Percentiles rank a stretch among this genome's conserved stretches.
Evolutionary conservation across 2,797 vertebrate genomes (phyloP).

Genomic region (Sphaeramia orbicularis): DNA sequence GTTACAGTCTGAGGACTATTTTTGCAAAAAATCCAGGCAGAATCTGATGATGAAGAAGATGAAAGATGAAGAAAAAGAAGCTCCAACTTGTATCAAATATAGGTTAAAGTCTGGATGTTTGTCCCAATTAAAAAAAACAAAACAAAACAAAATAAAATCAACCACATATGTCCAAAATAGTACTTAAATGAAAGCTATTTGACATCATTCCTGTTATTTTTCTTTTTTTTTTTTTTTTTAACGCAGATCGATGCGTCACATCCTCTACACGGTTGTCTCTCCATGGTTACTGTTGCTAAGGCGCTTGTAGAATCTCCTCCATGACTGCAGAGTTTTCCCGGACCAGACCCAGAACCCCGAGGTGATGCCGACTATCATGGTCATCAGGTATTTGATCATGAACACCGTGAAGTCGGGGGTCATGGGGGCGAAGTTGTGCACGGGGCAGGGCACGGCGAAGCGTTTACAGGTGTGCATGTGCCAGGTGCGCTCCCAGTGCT

Average conservation of each 20-base stretch:
- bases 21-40: background rate
- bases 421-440: conserved; percentile 92
- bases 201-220: conserved; percentile 68
- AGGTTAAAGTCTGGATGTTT: conserved; percentile 39
- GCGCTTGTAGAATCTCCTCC: conserved; percentile 96
- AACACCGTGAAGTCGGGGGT: conserved; percentile 98
- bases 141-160: conserved; percentile 10
- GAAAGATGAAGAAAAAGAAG: background rate
- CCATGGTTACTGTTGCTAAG: conserved; percentile 95
- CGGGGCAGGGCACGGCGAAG: conserved; percentile 93
- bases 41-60: conserved; percentile 14
- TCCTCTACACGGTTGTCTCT: conserved; percentile 98
- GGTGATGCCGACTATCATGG: conserved; percentile 99
- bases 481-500: conserved; percentile 97
- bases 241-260: too few species aligned
- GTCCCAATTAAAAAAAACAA: conserved; percentile 33
- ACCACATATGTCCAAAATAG: conserved; percentile 45
- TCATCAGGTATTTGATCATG: conserved; percentile 99
- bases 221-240: too few species aligned
- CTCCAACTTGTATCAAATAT: conserved; percentile 48
- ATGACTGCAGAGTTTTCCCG: conserved; percentile 98
- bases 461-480: conserved; percentile 96
- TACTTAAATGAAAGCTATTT: conserved; percentile 69
- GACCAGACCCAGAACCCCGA: conserved; percentile 99
- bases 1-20: conserved; percentile 56